phyloP scores from a whole-genome alignment of 1,140 invertebrate genomes.

The Scaptomyza pallida region DNA sequence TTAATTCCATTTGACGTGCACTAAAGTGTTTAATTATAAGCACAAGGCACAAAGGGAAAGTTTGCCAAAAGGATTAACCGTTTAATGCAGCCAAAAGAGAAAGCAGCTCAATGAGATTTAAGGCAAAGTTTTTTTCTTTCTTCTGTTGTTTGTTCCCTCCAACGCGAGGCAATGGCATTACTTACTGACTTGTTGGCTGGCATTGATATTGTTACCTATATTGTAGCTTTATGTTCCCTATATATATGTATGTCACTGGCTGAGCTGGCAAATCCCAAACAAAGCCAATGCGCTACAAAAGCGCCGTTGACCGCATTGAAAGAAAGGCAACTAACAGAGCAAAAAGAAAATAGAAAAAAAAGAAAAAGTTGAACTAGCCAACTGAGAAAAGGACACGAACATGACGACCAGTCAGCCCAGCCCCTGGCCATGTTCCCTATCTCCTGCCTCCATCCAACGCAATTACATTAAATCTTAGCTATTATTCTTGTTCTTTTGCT shows the following conservation, averaged over 20 bases:
- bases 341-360: slow-evolving; percentile 29
- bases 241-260: slow-evolving; percentile 14
- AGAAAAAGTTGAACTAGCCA: slow-evolving; percentile 60
- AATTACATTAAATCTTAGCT: slow-evolving; percentile 81
- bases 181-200: slow-evolving; percentile 51
- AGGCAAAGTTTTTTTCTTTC: slow-evolving; percentile 44
- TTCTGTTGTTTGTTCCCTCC: background rate
- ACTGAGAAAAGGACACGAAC: slow-evolving; percentile 69
- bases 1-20: slow-evolving; percentile 45
- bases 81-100: slow-evolving; percentile 51
- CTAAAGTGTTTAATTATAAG: slow-evolving; percentile 65
- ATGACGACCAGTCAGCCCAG: slow-evolving; percentile 30
- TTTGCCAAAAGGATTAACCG: slow-evolving; percentile 65
- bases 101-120: slow-evolving; percentile 32
- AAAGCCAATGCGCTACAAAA: slow-evolving; percentile 74
- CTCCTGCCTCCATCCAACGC: slow-evolving; percentile 50
- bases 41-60: slow-evolving; percentile 30
- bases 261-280: slow-evolving; percentile 65
- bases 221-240: slow-evolving; percentile 13
- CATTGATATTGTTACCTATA: slow-evolving; percentile 58
- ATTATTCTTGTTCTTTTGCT: slow-evolving; percentile 82
- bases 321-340: slow-evolving; percentile 45
- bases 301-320: slow-evolving; percentile 50
- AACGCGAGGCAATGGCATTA: slow-evolving; percentile 18
- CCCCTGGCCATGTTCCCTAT: background rate